Evolutionary conservation across 2,797 vertebrate species (phyloP).

Genomic region (Acanthopagrus latus): DNA sequence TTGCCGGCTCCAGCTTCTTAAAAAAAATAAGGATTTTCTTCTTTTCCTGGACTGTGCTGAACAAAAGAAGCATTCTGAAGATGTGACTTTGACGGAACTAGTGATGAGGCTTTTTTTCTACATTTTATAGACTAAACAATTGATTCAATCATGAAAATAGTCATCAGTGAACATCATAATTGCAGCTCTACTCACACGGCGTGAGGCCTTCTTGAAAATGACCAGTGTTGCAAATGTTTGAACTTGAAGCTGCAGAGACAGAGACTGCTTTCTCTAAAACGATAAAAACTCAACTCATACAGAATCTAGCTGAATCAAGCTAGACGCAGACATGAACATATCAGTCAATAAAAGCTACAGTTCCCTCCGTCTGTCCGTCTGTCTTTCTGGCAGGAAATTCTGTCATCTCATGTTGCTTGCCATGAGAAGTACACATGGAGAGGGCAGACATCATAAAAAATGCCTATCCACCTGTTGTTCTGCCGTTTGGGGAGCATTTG

Average conservation of each 20-base stretch:
- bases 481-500: conserved; percentile 74
- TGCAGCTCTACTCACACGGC: no score
- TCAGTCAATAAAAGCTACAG: conserved; percentile 38
- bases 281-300: conserved; percentile 28
- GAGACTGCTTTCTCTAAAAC: background rate
- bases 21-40: no score
- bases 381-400: conserved; percentile 71
- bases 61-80: no score
- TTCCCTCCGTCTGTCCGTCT: conserved; percentile 48
- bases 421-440: conserved; percentile 71
- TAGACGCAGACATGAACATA: conserved; percentile 27
- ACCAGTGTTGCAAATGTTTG: background rate
- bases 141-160: no score
- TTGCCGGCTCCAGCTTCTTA: no score
- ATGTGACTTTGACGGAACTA: no score
- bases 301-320: conserved; percentile 1
- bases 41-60: no score
- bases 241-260: background rate
- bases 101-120: no score
- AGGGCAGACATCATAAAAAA: conserved; percentile 86
- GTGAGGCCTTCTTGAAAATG: background rate
- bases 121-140: no score
- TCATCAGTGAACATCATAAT: no score
- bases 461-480: conserved; percentile 86
- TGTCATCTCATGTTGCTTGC: conserved; percentile 83